A percentile compares a stretch with the other conserved stretches of the same genome.
Evolutionary conservation across 2,113 vertebrate species (phyloP).

Genomic region (Neomonachus schauinslandi): DNA sequence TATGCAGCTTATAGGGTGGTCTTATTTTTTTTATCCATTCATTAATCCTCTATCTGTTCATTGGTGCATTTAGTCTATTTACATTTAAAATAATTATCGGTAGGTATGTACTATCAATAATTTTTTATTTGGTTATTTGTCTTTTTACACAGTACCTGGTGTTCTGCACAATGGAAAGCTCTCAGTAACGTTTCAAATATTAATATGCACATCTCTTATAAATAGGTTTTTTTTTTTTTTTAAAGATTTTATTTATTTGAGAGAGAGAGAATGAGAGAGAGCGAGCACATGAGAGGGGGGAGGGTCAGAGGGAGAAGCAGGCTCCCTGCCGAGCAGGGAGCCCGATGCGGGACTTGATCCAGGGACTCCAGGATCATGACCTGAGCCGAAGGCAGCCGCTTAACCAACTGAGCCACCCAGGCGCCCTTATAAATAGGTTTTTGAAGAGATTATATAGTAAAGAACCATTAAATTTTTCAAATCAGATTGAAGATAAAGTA

Average conservation of each 20-base stretch:
- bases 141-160: neutral
- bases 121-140: neutral
- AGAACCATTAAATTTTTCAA: neutral
- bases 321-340: too few relatives aligned
- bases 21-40: neutral
- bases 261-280: too few relatives aligned
- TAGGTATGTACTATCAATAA: neutral
- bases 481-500: conserved; percentile 15
- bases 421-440: neutral
- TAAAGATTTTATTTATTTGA: too few relatives aligned
- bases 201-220: neutral
- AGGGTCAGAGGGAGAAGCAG: too few relatives aligned
- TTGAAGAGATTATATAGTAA: neutral
- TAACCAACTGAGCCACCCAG: too few relatives aligned
- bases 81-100: neutral
- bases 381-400: too few relatives aligned
- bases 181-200: neutral
- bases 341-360: too few relatives aligned
- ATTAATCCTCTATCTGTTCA: neutral
- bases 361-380: too few relatives aligned
- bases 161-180: neutral
- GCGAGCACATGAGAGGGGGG: too few relatives aligned
- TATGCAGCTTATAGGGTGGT: neutral
- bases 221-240: conserved; percentile 27
- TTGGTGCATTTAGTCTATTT: neutral